A percentile compares a stretch with the other conserved stretches of the same genome.
Conservation (phyloP, 2,888 invertebrate species). For the Portevinia maculata region DNA sequence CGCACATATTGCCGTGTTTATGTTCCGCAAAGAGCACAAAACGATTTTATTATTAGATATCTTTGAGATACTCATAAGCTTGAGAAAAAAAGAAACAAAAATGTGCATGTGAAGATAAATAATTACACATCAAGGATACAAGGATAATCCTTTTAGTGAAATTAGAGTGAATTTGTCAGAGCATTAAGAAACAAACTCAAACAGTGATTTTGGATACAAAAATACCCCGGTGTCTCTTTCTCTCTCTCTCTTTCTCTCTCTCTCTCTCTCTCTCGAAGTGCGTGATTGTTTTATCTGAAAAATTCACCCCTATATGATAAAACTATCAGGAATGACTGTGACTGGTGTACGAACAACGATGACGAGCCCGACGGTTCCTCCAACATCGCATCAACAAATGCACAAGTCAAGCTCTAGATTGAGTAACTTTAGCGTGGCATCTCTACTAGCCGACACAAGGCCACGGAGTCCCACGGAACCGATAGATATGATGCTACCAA, state of each 20-base stretch:
- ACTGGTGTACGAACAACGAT: constrained; percentile 86
- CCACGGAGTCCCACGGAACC: constrained; percentile 83
- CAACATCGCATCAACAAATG: constrained; percentile 80
- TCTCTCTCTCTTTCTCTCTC: not conserved
- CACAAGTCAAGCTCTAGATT: constrained; percentile 86
- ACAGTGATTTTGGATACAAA: constrained; percentile 22
- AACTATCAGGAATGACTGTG: constrained; percentile 84
- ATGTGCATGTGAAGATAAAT: constrained; percentile 63
- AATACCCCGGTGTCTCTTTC: not conserved
- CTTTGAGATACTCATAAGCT: constrained; percentile 37
- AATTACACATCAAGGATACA: constrained; percentile 56
- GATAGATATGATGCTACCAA: constrained; percentile 75
- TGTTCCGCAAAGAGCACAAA: constrained; percentile 57
- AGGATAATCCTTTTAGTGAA: constrained; percentile 68
- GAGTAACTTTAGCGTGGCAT: constrained; percentile 93
- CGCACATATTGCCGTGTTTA: constrained; percentile 61
- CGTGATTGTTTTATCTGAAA: constrained; percentile 43
- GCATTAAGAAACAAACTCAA: constrained; percentile 40
- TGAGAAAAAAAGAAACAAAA: constrained; percentile 4
- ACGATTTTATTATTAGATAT: constrained; percentile 7
- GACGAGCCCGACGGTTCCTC: constrained; percentile 85
- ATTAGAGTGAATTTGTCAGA: constrained; percentile 23
- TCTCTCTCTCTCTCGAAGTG: constrained; percentile 2
- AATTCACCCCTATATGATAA: constrained; percentile 80
- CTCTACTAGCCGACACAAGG: constrained; percentile 90